These are phyloP conservation scores for Stegophylla sp. DNA, from an alignment of 2,888 invertebrate species.

Conservation along the genomic window DNA sequence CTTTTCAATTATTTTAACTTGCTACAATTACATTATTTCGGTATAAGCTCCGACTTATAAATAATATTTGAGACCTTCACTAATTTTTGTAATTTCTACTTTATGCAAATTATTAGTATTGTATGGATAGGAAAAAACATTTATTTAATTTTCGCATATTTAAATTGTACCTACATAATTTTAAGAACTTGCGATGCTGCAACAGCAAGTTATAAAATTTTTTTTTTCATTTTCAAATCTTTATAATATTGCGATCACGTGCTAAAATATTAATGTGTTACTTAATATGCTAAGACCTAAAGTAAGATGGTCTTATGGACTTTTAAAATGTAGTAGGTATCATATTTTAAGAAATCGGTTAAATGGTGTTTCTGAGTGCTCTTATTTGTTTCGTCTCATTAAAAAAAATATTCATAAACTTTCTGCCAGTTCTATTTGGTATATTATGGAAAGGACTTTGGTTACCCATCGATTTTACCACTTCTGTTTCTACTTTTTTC, in stretches of 20 bases:
- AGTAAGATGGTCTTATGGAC: background rate
- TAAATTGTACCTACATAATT: no score
- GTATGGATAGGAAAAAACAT: no score
- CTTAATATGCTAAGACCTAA: background rate
- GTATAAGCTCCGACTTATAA: no score
- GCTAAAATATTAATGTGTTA: background rate
- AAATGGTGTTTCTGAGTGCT: background rate
- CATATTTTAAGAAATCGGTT: background rate
- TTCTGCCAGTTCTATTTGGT: background rate
- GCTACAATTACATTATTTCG: no score
- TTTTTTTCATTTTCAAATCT: background rate
- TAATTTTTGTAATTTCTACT: no score
- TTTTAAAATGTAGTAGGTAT: background rate
- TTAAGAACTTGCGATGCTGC: no score
- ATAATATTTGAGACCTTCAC: no score
- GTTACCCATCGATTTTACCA: slow-evolving; percentile 29
- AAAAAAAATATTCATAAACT: background rate
- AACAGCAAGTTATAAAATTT: no score
- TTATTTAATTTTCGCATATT: no score
- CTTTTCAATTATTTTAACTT: no score
- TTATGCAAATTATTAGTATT: no score
- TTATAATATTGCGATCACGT: background rate
- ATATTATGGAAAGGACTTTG: background rate
- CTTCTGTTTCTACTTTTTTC: slow-evolving; percentile 16
- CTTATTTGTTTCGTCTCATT: background rate